phyloP scores from a whole-genome alignment of 1,140 invertebrate genomes.

The Drosophila quadrilineata region DNA sequence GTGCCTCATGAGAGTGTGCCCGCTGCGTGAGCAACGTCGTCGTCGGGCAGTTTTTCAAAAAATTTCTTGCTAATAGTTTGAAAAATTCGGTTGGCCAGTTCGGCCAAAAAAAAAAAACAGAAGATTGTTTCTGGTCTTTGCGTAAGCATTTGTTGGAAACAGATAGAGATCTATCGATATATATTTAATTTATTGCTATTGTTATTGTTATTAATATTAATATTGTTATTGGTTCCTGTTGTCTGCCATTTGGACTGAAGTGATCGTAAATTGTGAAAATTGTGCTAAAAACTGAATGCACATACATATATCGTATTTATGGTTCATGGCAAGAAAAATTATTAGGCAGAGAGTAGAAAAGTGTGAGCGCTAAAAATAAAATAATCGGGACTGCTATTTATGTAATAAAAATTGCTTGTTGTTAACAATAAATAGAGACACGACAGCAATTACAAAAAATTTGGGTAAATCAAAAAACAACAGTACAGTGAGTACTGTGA shows the following conservation, averaged over 20 bases:
- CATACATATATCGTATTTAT: constrained; percentile 42
- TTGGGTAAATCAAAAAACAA: too few species aligned
- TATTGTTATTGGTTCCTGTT: constrained; percentile 6
- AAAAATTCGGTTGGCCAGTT: constrained; percentile 71
- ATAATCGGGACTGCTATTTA: constrained; percentile 79
- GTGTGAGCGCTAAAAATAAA: constrained; percentile 80
- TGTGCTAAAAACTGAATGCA: constrained; percentile 34
- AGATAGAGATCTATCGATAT: constrained; percentile 19
- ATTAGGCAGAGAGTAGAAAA: constrained; percentile 59
- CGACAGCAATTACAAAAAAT: constrained; percentile 22
- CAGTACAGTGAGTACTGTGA: neutral
- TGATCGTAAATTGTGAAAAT: constrained; percentile 39
- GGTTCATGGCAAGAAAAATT: constrained; percentile 46
- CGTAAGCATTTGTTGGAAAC: constrained; percentile 55
- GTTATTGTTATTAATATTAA: constrained; percentile 8
- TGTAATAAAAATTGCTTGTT: constrained; percentile 77
- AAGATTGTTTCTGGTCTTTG: constrained; percentile 75
- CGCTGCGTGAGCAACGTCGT: constrained; percentile 15
- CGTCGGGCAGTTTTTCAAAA: constrained; percentile 52
- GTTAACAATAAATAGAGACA: constrained; percentile 43
- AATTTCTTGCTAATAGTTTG: constrained; percentile 79
- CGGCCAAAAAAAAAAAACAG: too few species aligned
- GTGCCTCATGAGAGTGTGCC: constrained; percentile 14
- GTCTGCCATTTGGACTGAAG: constrained; percentile 23
- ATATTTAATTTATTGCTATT: constrained; percentile 4